Conservation (phyloP, 1,140 invertebrate genomes). For the Tetraneura akinire region DNA sequence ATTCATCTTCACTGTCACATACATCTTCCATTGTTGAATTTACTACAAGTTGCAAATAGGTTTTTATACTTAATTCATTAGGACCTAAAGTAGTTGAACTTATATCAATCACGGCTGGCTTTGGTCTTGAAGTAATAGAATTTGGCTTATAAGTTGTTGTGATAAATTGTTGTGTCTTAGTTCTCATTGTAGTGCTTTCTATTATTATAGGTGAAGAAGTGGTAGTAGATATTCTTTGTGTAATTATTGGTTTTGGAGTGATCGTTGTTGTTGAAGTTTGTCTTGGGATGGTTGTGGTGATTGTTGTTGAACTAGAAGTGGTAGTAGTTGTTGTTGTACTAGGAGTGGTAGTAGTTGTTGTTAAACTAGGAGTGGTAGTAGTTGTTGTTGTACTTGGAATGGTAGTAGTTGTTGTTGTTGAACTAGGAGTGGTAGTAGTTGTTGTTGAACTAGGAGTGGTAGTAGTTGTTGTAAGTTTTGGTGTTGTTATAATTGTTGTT, state of each 20-base stretch:
- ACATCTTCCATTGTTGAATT: slow-evolving; percentile 18
- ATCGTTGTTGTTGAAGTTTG: not conserved
- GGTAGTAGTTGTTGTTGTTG: not conserved
- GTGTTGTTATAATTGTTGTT: not conserved
- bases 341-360: not conserved
- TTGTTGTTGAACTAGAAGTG: not conserved
- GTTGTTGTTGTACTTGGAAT: not conserved
- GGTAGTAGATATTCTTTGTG: not conserved
- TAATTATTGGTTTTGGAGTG: not conserved
- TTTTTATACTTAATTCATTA: not conserved
- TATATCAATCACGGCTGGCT: slow-evolving; percentile 24
- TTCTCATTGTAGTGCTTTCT: not conserved
- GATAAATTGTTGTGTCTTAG: not conserved
- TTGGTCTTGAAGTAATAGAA: slow-evolving; percentile 4
- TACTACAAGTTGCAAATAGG: not conserved
- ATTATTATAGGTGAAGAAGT: not conserved
- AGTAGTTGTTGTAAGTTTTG: not conserved
- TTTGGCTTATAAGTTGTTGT: slow-evolving; percentile 28
- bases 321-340: not conserved
- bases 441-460: not conserved
- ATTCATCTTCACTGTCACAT: slow-evolving; percentile 13
- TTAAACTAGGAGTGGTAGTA: not conserved
- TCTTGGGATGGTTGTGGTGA: not conserved
- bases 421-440: not conserved
- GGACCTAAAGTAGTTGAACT: slow-evolving; percentile 16